Evolutionary conservation across 2,113 vertebrate species (phyloP), one percentile per base, ranked within the genome.

Genomic region (Anguilla japonica): DNA sequence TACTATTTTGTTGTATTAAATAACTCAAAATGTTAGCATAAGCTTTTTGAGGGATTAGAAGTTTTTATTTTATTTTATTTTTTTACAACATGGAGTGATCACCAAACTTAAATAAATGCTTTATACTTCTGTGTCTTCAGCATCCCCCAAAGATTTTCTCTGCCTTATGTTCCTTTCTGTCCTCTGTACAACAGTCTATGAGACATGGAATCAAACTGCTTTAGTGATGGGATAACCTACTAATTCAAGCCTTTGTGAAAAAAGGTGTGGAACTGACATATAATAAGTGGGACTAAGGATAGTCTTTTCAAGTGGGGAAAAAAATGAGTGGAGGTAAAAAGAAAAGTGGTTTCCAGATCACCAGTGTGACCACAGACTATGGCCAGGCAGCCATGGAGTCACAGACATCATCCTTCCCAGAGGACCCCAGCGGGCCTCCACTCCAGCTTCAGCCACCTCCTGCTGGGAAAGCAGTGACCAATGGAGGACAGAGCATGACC

Each of bases 301-400:
- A 20, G 2, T 81, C 46, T 63, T 79, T 79, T 71, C 46, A 43
- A 13, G 20, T 57, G 60, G 56, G 7, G 50, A 14, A 63, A 20
- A 95, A 85, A 86, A 97, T 97, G 96, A 97, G 95, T 14, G 92
- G 92, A 0, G 95, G 95, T 41, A 97, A 95, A 91, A 97, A 96
- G 92, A 96, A 96, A 83, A 97, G 96, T 82, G 96, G 97, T 82
- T 98, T 98, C 90, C 96, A 98, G 90, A 98, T 98, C 92, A 98
- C 97, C 91, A 97, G 97, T 56, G 96, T 98, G 88, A 97, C 96
- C 63, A 96, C 93, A 1, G 97, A 97, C 75, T 95, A 95, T 20
- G 93, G 93, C 53, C 91, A 92, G 67, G 79, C 80, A 8, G 83
- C 84, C 5, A 87, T n/a, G 0, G 88, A 71, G 16, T 22, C 89